Percentiles rank a stretch among this genome's conserved stretches.
These are phyloP conservation scores for Pterois miles DNA, from an alignment of 2,797 vertebrate genomes.

Conservation along the genomic window DNA sequence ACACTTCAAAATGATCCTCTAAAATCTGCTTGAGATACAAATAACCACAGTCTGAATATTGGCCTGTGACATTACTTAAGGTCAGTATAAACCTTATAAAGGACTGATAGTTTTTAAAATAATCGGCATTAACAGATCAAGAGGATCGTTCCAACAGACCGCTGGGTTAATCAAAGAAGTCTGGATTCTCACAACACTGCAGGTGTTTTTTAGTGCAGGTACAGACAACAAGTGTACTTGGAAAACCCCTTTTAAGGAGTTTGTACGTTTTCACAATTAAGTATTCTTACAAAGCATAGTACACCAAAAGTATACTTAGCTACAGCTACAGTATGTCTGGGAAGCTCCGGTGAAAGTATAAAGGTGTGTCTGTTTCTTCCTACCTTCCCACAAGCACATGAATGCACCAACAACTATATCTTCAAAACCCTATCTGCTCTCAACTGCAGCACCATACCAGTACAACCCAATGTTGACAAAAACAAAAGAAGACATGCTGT, in stretches of 20 bases:
- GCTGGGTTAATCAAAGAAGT: constrained; percentile 10
- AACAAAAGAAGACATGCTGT: constrained; percentile 2
- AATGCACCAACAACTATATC: neutral
- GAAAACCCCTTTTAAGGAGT: neutral
- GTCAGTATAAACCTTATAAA: constrained; percentile 1
- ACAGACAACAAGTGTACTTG: neutral
- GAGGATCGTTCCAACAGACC: neutral
- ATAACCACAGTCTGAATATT: constrained; percentile 1
- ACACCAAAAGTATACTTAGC: neutral
- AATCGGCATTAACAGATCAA: neutral
- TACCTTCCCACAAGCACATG: neutral
- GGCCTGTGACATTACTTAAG: constrained; percentile 9
- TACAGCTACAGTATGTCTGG: neutral
- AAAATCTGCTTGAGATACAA: constrained; percentile 31
- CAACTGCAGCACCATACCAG: neutral
- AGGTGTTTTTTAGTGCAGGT: neutral
- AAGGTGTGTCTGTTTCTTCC: neutral
- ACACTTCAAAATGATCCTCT: constrained; percentile 28
- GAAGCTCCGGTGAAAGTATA: neutral
- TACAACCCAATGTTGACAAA: constrained; percentile 1
- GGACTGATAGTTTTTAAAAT: constrained; percentile 2
- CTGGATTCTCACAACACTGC: neutral
- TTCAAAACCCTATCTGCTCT: neutral
- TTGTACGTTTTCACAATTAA: neutral
- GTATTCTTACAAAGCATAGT: neutral